These are phyloP conservation scores for Aeoliscus strigatus DNA, from an alignment of 2,797 vertebrate genomes.

Conservation along the genomic window DNA sequence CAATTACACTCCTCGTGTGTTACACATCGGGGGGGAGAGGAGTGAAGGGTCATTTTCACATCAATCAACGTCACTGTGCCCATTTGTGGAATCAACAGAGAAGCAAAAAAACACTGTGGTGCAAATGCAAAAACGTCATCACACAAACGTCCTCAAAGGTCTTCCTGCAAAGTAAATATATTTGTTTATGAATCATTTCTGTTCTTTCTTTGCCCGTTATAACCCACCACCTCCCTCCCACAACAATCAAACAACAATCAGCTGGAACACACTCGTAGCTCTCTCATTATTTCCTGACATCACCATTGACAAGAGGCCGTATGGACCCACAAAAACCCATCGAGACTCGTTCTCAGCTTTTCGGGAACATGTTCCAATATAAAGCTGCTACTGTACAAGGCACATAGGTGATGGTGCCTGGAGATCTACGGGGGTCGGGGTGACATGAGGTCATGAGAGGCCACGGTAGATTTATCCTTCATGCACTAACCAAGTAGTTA, in stretches of 20 bases:
- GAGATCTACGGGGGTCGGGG: constrained; percentile 11
- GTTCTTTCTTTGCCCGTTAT: constrained; percentile 13
- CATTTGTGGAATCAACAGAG: neutral
- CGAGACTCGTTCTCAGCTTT: constrained; percentile 2
- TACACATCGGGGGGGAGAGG: too few species aligned
- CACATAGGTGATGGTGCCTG: constrained; percentile 3
- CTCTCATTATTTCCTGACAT: constrained; percentile 46
- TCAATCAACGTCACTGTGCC: constrained; percentile 11
- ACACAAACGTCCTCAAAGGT: neutral
- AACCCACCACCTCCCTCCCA: constrained; percentile 20
- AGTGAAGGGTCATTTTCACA: too few species aligned
- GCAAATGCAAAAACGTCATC: neutral
- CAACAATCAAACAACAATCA: constrained; percentile 29
- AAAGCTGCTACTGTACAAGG: constrained; percentile 11
- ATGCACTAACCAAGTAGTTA: too few species aligned
- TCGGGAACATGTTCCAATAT: neutral
- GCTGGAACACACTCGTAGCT: constrained; percentile 39
- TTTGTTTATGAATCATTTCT: constrained; percentile 31
- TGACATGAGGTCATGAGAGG: constrained; percentile 17
- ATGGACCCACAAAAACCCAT: constrained; percentile 11
- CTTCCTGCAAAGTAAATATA: constrained; percentile 24
- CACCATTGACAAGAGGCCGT: constrained; percentile 5
- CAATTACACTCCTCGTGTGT: constrained; percentile 7
- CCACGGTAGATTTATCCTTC: constrained; percentile 3
- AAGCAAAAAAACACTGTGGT: too few species aligned